phyloP scores from a whole-genome alignment of 2,113 vertebrate genomes.

The Tenebrosternarchus preto region DNA sequence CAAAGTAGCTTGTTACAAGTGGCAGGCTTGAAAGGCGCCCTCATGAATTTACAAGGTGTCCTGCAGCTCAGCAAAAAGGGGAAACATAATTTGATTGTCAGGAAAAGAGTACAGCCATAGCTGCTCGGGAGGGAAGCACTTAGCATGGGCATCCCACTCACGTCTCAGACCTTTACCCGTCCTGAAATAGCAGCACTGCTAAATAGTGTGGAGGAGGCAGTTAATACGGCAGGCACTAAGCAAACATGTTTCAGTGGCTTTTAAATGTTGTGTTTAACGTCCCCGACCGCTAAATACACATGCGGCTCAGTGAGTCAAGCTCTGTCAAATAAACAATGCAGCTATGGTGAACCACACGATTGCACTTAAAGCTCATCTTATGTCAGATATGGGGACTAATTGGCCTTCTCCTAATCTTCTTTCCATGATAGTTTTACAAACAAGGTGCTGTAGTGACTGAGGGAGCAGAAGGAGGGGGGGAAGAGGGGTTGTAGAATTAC shows the following conservation, averaged over 20 bases:
- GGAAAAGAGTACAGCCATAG: conserved; percentile 33
- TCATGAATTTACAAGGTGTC: conserved; percentile 46
- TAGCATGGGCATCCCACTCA: conserved; percentile 39
- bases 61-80: conserved; percentile 12
- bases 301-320: background rate
- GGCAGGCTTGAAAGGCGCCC: conserved; percentile 22
- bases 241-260: conserved; percentile 46
- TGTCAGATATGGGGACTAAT: conserved; percentile 25
- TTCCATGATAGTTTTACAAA: conserved; percentile 1
- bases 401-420: conserved; percentile 9
- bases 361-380: conserved; percentile 25
- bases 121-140: background rate
- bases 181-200: conserved; percentile 34
- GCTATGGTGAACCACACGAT: conserved; percentile 36
- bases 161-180: conserved; percentile 40
- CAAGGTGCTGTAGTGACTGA: background rate
- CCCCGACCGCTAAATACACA: conserved; percentile 25
- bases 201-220: conserved; percentile 28
- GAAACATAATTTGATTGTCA: conserved; percentile 42
- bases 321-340: conserved; percentile 35
- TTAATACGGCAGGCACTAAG: conserved; percentile 46
- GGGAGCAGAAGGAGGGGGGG: background rate
- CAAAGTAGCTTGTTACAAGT: conserved; percentile 24
- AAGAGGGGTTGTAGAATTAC: no score
- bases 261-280: conserved; percentile 33